phyloP scores from a whole-genome alignment of 1,140 invertebrate species.

The Zaprionus ornatus region DNA sequence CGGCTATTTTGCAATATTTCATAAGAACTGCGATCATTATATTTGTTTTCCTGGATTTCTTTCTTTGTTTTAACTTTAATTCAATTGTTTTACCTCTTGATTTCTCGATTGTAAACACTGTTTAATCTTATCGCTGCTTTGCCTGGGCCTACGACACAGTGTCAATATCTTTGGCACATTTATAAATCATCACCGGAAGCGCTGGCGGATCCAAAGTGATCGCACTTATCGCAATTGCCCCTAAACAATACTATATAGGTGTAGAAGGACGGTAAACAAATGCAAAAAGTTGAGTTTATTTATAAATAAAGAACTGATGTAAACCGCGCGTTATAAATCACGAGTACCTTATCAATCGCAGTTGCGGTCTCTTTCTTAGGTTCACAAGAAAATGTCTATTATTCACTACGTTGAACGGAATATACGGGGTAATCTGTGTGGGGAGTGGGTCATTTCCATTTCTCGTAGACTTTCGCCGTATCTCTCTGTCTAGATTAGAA shows the following conservation, averaged over 20 bases:
- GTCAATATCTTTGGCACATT: conserved; percentile 43
- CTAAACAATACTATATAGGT: background rate
- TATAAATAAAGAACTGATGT: conserved; percentile 71
- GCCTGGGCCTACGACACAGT: conserved; percentile 60
- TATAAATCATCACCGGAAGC: conserved; percentile 73
- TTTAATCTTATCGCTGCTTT: conserved; percentile 61
- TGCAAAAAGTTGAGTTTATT: conserved; percentile 53
- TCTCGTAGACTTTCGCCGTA: background rate
- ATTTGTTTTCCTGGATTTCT: background rate
- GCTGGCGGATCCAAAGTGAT: conserved; percentile 50
- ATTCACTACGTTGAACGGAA: conserved; percentile 45
- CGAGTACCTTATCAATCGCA: conserved; percentile 37
- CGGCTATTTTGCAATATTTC: background rate
- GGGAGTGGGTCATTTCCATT: background rate
- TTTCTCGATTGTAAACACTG: conserved; percentile 30
- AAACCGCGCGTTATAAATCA: conserved; percentile 42
- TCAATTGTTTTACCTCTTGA: background rate
- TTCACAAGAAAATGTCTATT: conserved; percentile 59
- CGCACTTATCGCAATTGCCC: conserved; percentile 46
- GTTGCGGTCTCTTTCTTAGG: conserved; percentile 17
- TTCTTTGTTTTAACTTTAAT: conserved; percentile 10
- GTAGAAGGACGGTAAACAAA: conserved; percentile 29
- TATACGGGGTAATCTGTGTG: background rate
- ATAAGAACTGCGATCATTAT: background rate
- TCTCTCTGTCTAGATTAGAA: background rate